Conservation (phyloP, 2,113 vertebrate genomes). For the Megaceryle torquata region DNA sequence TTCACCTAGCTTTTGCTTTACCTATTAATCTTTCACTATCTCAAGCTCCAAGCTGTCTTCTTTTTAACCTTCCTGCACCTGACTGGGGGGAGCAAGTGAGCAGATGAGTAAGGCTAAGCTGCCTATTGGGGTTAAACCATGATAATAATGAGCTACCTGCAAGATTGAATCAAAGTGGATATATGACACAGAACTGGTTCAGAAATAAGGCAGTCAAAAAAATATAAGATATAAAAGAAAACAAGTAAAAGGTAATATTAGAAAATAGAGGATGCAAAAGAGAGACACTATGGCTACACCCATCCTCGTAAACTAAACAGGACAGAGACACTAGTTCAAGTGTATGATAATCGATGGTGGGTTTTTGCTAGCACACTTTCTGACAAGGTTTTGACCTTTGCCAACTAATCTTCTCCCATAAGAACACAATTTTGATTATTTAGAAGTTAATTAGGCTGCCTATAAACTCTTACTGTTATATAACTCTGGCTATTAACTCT, state of each 20-base stretch:
- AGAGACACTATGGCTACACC: background rate
- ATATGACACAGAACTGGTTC: background rate
- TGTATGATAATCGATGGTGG: background rate
- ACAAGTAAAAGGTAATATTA: background rate
- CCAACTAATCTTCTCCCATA: background rate
- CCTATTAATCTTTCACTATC: background rate
- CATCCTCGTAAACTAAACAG: background rate
- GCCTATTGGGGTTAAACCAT: background rate
- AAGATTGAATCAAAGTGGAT: background rate
- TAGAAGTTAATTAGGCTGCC: background rate
- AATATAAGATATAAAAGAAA: background rate
- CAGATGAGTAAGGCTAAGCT: background rate
- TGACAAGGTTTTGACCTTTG: background rate
- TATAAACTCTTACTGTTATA: background rate
- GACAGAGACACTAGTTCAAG: background rate
- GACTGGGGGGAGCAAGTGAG: rapidly evolving
- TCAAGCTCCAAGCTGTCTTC: background rate
- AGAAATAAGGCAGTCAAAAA: background rate
- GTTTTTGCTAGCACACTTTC: background rate
- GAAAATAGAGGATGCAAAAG: background rate
- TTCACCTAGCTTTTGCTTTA: background rate
- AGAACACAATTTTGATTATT: background rate
- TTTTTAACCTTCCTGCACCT: background rate
- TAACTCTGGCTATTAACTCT: no score
- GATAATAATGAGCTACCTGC: background rate